Percentiles rank a stretch among this genome's conserved stretches.
These are phyloP conservation scores for Ernsta delagoae DNA, from an alignment of 2,888 invertebrate genomes.

Conservation along the genomic window DNA sequence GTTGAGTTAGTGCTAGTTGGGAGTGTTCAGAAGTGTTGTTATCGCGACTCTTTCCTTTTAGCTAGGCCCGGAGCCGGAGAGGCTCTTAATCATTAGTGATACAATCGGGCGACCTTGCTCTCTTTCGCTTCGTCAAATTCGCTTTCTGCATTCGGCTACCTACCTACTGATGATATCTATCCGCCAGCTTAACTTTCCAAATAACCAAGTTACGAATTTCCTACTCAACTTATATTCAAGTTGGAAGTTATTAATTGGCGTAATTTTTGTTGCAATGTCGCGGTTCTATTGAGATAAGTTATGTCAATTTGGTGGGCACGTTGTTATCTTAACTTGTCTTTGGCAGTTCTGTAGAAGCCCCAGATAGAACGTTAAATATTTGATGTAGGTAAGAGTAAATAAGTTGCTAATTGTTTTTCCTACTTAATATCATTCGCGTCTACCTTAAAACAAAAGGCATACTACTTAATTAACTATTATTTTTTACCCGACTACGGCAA, in stretches of 20 bases:
- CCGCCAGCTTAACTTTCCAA: too few species aligned
- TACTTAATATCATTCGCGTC: neutral
- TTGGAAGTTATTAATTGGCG: slow-evolving; percentile 28
- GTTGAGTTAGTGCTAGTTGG: slow-evolving; percentile 4
- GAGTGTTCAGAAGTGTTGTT: slow-evolving; percentile 15
- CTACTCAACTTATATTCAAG: slow-evolving; percentile 7
- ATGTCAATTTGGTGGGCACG: slow-evolving; percentile 4
- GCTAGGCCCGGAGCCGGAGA: neutral
- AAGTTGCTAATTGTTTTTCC: neutral
- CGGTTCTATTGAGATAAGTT: slow-evolving; percentile 16
- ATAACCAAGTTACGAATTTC: too few species aligned
- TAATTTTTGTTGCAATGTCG: slow-evolving; percentile 18
- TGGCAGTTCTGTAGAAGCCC: neutral
- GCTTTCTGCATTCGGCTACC: too few species aligned
- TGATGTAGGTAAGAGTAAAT: too few species aligned
- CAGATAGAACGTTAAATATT: too few species aligned
- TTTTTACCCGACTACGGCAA: too few species aligned
- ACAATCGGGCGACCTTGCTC: slow-evolving; percentile 22
- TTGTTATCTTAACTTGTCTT: neutral
- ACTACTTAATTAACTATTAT: too few species aligned
- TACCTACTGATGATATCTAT: too few species aligned
- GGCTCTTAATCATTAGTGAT: slow-evolving; percentile 11
- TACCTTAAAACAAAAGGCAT: too few species aligned
- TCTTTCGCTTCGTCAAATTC: slow-evolving; percentile 2
- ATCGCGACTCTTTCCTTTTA: slow-evolving; percentile 20